Base-by-base conservation (phyloP, 2,888 invertebrate species). In the Sminthurides aquaticus region DNA sequence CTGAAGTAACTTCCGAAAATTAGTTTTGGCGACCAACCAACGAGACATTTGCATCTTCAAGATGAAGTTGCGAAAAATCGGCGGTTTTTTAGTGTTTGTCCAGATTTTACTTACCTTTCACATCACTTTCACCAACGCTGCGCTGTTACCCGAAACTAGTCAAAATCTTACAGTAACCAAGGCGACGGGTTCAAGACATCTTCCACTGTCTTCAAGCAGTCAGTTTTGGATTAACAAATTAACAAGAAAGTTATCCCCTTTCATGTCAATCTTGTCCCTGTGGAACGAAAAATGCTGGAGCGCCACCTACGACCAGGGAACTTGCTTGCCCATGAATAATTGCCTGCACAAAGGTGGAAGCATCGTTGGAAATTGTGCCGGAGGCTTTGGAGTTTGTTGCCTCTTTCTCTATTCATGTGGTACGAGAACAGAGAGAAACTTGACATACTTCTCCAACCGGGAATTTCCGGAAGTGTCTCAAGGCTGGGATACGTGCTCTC, bases 381-480 rank as follows among this genome's bases (percentile, higher is more conserved):
- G 84, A 76, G 88, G 87, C 5, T 86, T 85, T 75, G 89, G 88
- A 8, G 85, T 84, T 28, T 89, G 89, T 76, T 89, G 89, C 76
- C 82, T 87, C 69, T 85, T 85, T 77, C 81, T 84, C 74, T 82
- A 84, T 57, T 80, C 82, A 8, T 91, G 90, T 75, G 88, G 87
- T 8, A 84, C 82, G 2, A 80, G 80, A 2, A 84, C 86, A 1
- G 79, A 80, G 24, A 83, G 85, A 66, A 82, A 84, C 70, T 80
- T 84, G 60, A 85, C 85, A 1, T 89, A 89, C 79, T 89, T 90
- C 75, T 85, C 86, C 63, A 89, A 86, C 76, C 86, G 87, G 0
- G 84, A 83, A 61, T 74, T 62, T 56, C 74, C 74, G 2, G 62
- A 69, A 63, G 57, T 26, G 61, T 34, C 71, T 74, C 65, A 58